Evolutionary conservation across 2,888 invertebrate species (phyloP), one percentile per base, ranked within the genome.

Genomic region (Hirtodrosophila alboralis): DNA sequence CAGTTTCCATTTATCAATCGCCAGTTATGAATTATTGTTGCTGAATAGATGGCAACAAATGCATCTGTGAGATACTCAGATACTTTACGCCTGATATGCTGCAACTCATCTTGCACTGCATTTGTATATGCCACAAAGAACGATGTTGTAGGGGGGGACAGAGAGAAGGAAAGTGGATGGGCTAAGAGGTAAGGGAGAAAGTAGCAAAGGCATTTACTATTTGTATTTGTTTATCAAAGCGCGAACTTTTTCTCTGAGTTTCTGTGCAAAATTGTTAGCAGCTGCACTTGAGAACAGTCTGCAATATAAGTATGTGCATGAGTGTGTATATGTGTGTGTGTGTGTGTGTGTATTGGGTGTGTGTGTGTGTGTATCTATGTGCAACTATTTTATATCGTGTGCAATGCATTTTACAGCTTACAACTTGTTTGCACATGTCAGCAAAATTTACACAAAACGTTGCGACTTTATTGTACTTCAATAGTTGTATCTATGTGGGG

Each of bases 141-240:
- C n/a, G n/a, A n/a, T n/a, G 23, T 6, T 23, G 6, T 2, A 5
- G 58, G 40, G 52, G 34, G 21, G 26, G 3, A 16, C 27, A 30
- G 26, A 18, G 13, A 27, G 7, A 14, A 26, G 31, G 21, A 43
- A 9, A 8, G 26, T n/a, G n/a, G 38, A 2, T 30, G 21, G 26
- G 18, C 23, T 14, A 8, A n/a, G 34, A 9, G 47, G 37, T 13
- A 6, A 2, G 8, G 8, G 23, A 23, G 8, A 6, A 1, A n/a
- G 31, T 18, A 38, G 38, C 44, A 49, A 26, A 38, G 23, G 26
- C 75, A 58, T 66, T 58, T 44, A 40, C 38, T 61, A 71, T 75
- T 79, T 79, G 74, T 79, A 71, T 80, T 80, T 79, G 79, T 68
- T 79, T 79, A 80, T 71, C 75, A 78, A 79, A 80, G 81, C 78